Conservation (phyloP, 2,797 vertebrate genomes). For the Anguilla obscura region DNA sequence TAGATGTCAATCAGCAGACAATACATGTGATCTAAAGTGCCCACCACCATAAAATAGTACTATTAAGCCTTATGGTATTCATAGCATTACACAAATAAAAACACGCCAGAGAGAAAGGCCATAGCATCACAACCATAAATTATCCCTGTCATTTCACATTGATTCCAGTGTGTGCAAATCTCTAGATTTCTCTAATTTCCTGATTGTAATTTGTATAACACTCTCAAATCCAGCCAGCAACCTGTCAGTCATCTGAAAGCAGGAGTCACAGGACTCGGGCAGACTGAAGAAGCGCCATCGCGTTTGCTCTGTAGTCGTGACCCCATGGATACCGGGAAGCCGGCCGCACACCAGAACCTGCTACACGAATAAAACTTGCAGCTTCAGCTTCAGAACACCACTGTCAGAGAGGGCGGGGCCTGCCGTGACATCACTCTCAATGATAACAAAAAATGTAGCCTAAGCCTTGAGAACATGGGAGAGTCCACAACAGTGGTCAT, state of each 20-base stretch:
- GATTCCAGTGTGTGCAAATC: constrained; percentile 32
- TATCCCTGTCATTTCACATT: constrained; percentile 37
- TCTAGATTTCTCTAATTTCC: constrained; percentile 26
- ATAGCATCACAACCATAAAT: constrained; percentile 38
- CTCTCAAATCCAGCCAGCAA: neutral
- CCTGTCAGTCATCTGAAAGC: constrained; percentile 18
- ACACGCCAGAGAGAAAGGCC: constrained; percentile 34
- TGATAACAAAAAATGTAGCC: neutral
- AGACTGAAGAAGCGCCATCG: neutral
- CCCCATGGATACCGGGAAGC: neutral
- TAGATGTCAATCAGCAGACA: neutral
- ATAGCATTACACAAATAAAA: constrained; percentile 38
- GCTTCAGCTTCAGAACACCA: neutral
- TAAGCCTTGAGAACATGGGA: neutral
- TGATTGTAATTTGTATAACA: constrained; percentile 34
- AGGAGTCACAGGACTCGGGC: neutral
- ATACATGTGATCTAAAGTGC: constrained; percentile 8
- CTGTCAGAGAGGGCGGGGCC: neutral
- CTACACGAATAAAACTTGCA: neutral
- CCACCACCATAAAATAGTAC: constrained; percentile 26
- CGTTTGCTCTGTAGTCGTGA: neutral
- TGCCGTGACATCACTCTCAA: neutral
- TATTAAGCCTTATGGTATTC: constrained; percentile 43
- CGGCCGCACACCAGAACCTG: neutral
- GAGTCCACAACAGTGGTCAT: neutral